phyloP scores from a whole-genome alignment of 2,888 invertebrate genomes.

The Craniophora ligustri region DNA sequence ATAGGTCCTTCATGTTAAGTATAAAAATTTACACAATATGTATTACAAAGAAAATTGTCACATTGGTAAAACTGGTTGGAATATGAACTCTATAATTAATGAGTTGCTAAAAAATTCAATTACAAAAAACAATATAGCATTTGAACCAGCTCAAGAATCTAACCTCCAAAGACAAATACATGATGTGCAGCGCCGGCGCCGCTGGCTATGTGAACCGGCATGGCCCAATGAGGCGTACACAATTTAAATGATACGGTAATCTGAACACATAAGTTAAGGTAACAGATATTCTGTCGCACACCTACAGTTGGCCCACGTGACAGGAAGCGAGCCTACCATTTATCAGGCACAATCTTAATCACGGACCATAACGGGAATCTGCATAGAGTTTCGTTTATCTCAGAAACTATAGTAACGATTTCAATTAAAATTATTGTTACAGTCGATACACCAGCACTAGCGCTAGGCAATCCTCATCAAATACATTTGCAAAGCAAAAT shows the following conservation, averaged over 20 bases:
- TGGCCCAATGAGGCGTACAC: slow-evolving; percentile 39
- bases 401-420: slow-evolving; percentile 39
- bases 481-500: too few species aligned
- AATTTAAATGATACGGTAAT: slow-evolving; percentile 46
- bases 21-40: too few species aligned
- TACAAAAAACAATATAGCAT: too few species aligned
- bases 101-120: too few species aligned
- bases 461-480: too few species aligned
- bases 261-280: slow-evolving; percentile 43
- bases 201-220: slow-evolving; percentile 12
- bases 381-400: slow-evolving; percentile 40
- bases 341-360: slow-evolving; percentile 45
- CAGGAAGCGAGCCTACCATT: slow-evolving; percentile 31
- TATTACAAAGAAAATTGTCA: too few species aligned
- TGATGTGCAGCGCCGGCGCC: not conserved
- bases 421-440: slow-evolving; percentile 33
- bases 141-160: not conserved
- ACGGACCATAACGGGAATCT: slow-evolving; percentile 43
- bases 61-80: too few species aligned
- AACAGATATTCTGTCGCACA: slow-evolving; percentile 45
- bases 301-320: slow-evolving; percentile 42
- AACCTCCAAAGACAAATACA: not conserved
- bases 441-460: not conserved
- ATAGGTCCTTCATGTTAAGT: too few species aligned
- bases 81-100: too few species aligned